Base-by-base conservation (phyloP, 2,888 invertebrate species). In the Achlya flavicornis region DNA sequence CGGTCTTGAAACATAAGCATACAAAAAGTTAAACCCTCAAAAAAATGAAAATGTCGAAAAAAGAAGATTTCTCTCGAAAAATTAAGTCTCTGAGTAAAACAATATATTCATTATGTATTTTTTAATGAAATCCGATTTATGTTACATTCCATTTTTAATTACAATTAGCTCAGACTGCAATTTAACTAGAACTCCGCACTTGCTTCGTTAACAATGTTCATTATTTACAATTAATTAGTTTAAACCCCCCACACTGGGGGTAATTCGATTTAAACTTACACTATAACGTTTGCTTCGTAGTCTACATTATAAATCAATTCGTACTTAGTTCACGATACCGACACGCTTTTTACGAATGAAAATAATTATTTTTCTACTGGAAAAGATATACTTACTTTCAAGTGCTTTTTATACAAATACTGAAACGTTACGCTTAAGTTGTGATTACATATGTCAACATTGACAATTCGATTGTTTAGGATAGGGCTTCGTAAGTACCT, bases 61-160 rank as follows among this genome's bases (percentile, higher is more conserved):
- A n/a, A n/a, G n/a, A n/a, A n/a, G n/a, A n/a, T n/a, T n/a, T n/a
- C n/a, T n/a, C n/a, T n/a, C n/a, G n/a, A n/a, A n/a, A n/a, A n/a
- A 26, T 26, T 26, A 1, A 26, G 26, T 26, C 26, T 26, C 1
- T 26, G 1, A 53, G 19, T 53, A 53, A 60, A 41, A 41, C 11
- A 16, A 26, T 1, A 41, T 41, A 60, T 41, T 16, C 8, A 19
- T 53, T 78, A 81, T 78, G 79, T 88, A 84, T 92, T 91, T 92
- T 91, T 90, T 92, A 89, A 83, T 91, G 89, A 92, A 92, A 91
- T 89, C 85, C 85, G 87, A 90, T 90, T 90, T 91, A 90, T 85
- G 72, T 85, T 90, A 91, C 87, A 89, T 74, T 84, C 86, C 84
- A 82, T 82, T 83, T 83, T 70, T 84, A 81, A 87, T 89, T 88